These are phyloP conservation scores for Caretta caretta DNA, from an alignment of 2,113 vertebrate genomes.

Conservation along the genomic window DNA sequence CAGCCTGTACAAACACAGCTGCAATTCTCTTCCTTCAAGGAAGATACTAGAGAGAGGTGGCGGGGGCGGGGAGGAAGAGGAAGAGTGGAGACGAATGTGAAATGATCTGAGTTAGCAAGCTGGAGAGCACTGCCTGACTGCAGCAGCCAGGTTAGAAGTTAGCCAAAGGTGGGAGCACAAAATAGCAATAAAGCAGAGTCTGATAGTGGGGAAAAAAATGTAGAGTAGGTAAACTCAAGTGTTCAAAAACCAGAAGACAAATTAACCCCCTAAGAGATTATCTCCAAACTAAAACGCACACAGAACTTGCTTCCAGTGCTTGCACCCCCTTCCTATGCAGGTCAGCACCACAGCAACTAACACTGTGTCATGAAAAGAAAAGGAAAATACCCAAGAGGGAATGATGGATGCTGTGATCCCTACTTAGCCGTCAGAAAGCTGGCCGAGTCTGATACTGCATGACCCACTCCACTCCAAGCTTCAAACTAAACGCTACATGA, in stretches of 20 bases:
- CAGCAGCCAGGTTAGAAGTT: not conserved
- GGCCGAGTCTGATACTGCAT: not conserved
- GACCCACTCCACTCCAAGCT: not conserved
- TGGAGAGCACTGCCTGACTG: not conserved
- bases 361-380: not conserved
- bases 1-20: constrained; percentile 38
- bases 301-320: not conserved
- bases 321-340: not conserved
- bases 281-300: not conserved
- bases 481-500: not conserved
- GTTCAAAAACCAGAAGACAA: not conserved
- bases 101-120: not conserved
- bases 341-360: not conserved
- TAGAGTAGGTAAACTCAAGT: not conserved
- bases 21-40: constrained; percentile 40
- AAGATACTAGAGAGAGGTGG: not conserved
- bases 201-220: not conserved
- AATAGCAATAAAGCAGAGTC: not conserved
- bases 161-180: not conserved
- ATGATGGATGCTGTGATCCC: not conserved
- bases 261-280: not conserved
- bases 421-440: not conserved
- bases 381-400: not conserved
- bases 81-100: not conserved
- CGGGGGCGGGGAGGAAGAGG: not conserved